These are phyloP conservation scores for Lytechinus variegatus DNA, from an alignment of 35 echinoderm and acorn worm genomes.

Conservation along the genomic window DNA sequence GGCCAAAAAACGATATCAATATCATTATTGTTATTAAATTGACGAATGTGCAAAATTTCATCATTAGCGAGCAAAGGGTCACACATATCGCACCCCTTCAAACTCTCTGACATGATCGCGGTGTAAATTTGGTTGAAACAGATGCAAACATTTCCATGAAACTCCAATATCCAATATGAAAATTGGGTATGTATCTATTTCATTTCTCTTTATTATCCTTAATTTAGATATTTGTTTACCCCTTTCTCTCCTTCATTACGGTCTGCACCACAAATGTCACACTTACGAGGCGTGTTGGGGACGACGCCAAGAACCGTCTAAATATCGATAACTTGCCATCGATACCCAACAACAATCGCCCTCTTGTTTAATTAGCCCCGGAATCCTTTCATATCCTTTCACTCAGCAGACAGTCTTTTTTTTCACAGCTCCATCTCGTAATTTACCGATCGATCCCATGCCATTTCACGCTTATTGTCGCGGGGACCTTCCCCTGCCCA, in stretches of 20 bases:
- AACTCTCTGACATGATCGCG: too few relatives aligned
- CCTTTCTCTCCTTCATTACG: background rate
- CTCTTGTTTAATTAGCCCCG: background rate
- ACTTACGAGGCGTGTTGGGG: background rate
- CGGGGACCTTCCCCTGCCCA: constrained; percentile 8
- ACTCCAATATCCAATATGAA: background rate
- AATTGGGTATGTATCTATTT: background rate
- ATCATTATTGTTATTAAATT: too few relatives aligned
- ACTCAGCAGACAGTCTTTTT: constrained; percentile 10
- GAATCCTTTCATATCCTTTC: background rate
- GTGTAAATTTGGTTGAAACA: background rate
- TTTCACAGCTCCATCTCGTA: constrained; percentile 28
- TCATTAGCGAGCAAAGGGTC: too few relatives aligned
- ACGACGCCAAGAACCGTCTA: background rate
- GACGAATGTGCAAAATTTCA: too few relatives aligned
- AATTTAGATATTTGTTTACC: background rate
- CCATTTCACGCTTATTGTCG: constrained; percentile 36
- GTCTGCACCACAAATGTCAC: background rate
- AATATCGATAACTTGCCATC: constrained; percentile 22
- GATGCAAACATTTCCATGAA: background rate
- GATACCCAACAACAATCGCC: background rate
- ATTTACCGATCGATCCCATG: constrained; percentile 2
- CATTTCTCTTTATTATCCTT: background rate
- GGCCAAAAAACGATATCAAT: too few relatives aligned
- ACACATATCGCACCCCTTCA: too few relatives aligned